Base-by-base conservation (phyloP, 2,797 vertebrate species). In the Enteromius fasciolatus region DNA sequence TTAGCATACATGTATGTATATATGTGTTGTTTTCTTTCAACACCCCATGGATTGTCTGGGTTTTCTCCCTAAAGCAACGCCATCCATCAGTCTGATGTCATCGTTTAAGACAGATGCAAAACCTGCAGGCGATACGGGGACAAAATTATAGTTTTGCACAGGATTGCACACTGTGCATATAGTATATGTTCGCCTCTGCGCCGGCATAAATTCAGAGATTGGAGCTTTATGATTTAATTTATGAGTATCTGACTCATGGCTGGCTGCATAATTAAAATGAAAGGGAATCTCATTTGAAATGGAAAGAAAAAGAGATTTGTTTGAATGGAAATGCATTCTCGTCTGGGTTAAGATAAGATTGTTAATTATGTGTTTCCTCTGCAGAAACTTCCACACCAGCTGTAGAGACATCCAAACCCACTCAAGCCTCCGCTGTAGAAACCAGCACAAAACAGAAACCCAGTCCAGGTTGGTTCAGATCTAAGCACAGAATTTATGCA, bases 401-500 rank as follows among this genome's bases (percentile, higher is more conserved):
- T 25, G 7, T 69, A 4, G 81, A 84, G 61, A 85, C 85, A 1
- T 79, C 81, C 41, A 84, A 84, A 25, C 57, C 79, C 41, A 77
- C 79, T n/a, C 85, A 54, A 0, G 18, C 81, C 23, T 67, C 88
- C 68, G 69, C 84, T 57, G 2, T 85, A 96, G 97, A 97, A 88
- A 92, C 93, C 36, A 97, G 93, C 81, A 96, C 97, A n/a, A 95
- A 1, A 93, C 94, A 14, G 92, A 95, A 89, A 97, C 93, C 81
- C 57, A 94, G 87, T 0, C 89, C 91, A 86, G 92, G 94, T 95
- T 84, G 91, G 90, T 74, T 31, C 1, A 63, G 59, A 31, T 63
- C 59, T 17, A 63, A 63, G 25, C 59, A 25, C 59, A 63, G 5
- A 63, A 63, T 15, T 12, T 3, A 28, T 31, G 59, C 25, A 10